Percentiles rank a stretch among this genome's conserved stretches.
These are phyloP conservation scores for Lithobates pipiens DNA, from an alignment of 2,797 vertebrate species.

Conservation along the genomic window DNA sequence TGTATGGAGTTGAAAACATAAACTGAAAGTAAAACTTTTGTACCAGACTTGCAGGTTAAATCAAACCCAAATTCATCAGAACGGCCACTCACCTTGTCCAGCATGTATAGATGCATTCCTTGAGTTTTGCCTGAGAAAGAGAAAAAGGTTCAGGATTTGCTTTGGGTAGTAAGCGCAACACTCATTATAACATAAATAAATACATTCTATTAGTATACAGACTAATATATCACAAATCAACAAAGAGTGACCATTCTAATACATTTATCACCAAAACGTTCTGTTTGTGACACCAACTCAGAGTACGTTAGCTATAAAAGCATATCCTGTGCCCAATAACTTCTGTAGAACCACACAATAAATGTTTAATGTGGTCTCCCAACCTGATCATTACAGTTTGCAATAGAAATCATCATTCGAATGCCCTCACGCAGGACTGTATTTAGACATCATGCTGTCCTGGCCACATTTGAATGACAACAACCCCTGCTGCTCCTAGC, in stretches of 20 bases:
- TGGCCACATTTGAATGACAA: too few relatives aligned
- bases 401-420: too few relatives aligned
- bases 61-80: not conserved
- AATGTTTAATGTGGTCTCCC: too few relatives aligned
- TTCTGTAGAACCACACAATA: not conserved
- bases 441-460: too few relatives aligned
- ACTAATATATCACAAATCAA: not conserved
- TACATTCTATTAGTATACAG: too few relatives aligned
- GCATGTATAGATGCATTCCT: not conserved
- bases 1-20: not conserved
- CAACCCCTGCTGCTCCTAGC: too few relatives aligned
- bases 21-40: not conserved
- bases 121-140: slow-evolving; percentile 35
- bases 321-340: not conserved
- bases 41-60: not conserved
- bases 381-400: too few relatives aligned
- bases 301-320: not conserved
- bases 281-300: not conserved
- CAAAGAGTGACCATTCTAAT: not conserved
- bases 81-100: slow-evolving; percentile 37
- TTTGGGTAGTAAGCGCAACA: not conserved
- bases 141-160: slow-evolving; percentile 13
- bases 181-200: not conserved
- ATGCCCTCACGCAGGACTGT: too few relatives aligned
- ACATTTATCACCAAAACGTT: not conserved